Evolutionary conservation across 2,888 invertebrate genomes (phyloP), one percentile per base, ranked within the genome.

Genomic region (Coelopa pilipes): DNA sequence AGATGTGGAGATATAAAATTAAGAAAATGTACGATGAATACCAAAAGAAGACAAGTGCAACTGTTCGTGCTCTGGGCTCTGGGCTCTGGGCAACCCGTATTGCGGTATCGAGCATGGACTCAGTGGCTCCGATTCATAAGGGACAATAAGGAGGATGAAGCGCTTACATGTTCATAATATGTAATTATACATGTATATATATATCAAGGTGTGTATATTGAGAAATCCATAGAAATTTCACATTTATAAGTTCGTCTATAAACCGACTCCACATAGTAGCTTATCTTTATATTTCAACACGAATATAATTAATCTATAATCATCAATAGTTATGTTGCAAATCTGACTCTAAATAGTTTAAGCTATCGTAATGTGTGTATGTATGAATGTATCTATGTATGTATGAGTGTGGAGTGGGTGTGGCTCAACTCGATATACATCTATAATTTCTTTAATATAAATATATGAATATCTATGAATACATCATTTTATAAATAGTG

Each of bases 401-500:
- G 47, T 66, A 15, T 72, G 65, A n/a, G n/a, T 65, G 19, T 73
- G 72, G 62, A 68, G 34, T 34, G 34, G 34, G 34, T 34, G 34
- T 7, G 34, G 34, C 2, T 34, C 34, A 34, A 34, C 34, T 34
- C 34, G 34, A 4, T 34, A 34, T 34, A 34, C 34, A 34, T 68
- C 70, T 74, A 68, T 74, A 67, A 70, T 75, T 71, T 68, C 15
- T 67, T 55, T 55, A 45, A 45, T 55, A 55, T 68, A 68, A 68
- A 68, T 68, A 57, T 59, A 21, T 50, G 21, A 15, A 50, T 66
- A 71, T 70, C 66, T 57, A 77, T 76, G 74, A 70, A 75, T 66
- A 74, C 73, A 74, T 75, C 76, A 75, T 72, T 78, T 73, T 66
- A 65, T 74, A 72, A 74, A 72, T 70, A 74, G 72, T 53, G 68